A percentile compares a stretch with the other conserved stretches of the same genome.
Conservation (phyloP, 2,888 invertebrate genomes). For the Mesorhabditis spiculigera region DNA sequence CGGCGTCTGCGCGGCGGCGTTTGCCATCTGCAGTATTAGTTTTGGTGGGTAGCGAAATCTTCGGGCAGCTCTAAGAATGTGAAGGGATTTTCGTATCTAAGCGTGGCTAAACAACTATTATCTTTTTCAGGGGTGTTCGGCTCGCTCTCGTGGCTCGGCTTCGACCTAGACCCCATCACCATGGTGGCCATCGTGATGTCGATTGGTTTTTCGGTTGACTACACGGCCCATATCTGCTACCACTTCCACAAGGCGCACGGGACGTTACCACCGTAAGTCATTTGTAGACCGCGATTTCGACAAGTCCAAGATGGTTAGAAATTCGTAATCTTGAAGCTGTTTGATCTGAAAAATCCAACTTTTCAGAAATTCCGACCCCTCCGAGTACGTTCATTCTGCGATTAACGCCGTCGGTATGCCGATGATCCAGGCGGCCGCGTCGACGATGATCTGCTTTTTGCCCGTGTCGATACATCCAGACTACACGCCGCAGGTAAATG, state of each 20-base stretch:
- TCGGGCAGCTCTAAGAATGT: neutral
- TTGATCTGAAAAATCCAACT: neutral
- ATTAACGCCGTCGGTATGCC: conserved; percentile 22
- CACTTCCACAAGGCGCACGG: conserved; percentile 24
- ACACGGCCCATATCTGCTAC: conserved; percentile 29
- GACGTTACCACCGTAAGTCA: conserved; percentile 12
- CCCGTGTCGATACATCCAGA: conserved; percentile 22
- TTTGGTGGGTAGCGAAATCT: conserved; percentile 12
- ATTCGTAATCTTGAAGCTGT: conserved; percentile 1
- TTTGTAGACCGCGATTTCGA: neutral
- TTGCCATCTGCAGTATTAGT: conserved; percentile 25
- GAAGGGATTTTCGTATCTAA: neutral
- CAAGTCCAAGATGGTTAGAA: neutral
- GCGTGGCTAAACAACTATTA: neutral
- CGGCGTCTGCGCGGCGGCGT: conserved; percentile 22
- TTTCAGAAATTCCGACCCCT: conserved; percentile 15
- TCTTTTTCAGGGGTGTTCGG: conserved; percentile 24
- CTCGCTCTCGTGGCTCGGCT: conserved; percentile 18
- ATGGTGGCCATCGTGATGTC: conserved; percentile 29
- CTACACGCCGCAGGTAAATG: conserved; percentile 21
- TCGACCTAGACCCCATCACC: conserved; percentile 28
- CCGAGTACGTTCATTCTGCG: conserved; percentile 18
- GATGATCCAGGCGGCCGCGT: conserved; percentile 26
- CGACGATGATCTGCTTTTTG: conserved; percentile 24
- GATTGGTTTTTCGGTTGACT: conserved; percentile 31